Base-by-base conservation (phyloP, 1,140 invertebrate genomes). In the Eubasilissa regina region DNA sequence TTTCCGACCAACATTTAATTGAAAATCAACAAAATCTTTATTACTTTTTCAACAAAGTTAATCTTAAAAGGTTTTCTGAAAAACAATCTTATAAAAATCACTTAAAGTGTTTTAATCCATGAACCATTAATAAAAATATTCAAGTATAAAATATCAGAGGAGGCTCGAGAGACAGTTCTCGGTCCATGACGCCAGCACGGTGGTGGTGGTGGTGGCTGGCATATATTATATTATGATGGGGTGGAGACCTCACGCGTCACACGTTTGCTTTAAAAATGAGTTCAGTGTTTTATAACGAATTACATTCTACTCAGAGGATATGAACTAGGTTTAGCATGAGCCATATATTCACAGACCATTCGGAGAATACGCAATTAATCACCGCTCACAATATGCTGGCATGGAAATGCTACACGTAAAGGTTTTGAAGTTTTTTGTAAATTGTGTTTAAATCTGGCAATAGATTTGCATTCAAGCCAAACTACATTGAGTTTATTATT, bases 281-380 rank as follows among this genome's bases (percentile, higher is more conserved):
- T 56, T 74, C 53, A 74, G 70, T 56, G 51, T 56, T 74, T 74
- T 74, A 74, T 56, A 74, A 74, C 51, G 53, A 74, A 74, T 55
- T 74, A 74, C 53, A 56, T 56, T 56, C 43, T 74, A 74, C 68
- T 12, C 64, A 68, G 48, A 55, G 70, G 53, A 74, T 55, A 53
- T 44, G 35, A 74, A 74, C 70, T 74, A 74, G 53, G 70, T 74
- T 56, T 74, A 74, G 56, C 70, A 56, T 56, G 70, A 10, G 70
- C 70, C 70, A 56, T 74, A 56, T 74, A 56, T 74, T 56, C 70
- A 44, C 51, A 17, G 70, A 56, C 15, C 66, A 48, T 19, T 45
- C 35, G 44, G 51, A 10, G 53, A 74, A 72, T 53, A 25, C 25
- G 25, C 70, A 55, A 74, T 74, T 74, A 55, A 74, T 74, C 70